phyloP scores from a whole-genome alignment of 1,140 invertebrate genomes.

The Coenobita brevimanus region DNA sequence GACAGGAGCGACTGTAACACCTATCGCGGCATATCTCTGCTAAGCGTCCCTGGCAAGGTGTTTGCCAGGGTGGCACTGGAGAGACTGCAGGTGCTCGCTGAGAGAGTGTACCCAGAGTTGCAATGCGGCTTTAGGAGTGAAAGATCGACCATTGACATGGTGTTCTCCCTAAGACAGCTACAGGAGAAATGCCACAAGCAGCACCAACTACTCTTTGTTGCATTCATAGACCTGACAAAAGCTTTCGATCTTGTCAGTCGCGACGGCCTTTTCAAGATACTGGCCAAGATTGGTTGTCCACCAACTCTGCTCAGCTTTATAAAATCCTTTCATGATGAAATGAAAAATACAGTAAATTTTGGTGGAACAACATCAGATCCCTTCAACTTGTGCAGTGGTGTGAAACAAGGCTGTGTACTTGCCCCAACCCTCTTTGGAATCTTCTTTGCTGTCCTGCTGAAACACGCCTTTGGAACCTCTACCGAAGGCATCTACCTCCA shows the following conservation, averaged over 20 bases:
- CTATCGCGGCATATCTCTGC: conserved; percentile 27
- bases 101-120: background rate
- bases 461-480: background rate
- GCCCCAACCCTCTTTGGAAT: background rate
- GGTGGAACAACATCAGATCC: background rate
- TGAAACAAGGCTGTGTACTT: conserved; percentile 17
- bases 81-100: conserved; percentile 10
- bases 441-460: background rate
- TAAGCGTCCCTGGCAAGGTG: conserved; percentile 24
- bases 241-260: background rate
- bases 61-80: conserved; percentile 12
- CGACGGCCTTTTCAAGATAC: background rate
- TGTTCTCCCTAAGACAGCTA: background rate
- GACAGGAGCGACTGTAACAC: conserved; percentile 47
- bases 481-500: background rate
- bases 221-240: conserved; percentile 16
- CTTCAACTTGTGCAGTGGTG: background rate
- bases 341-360: background rate
- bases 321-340: conserved; percentile 5
- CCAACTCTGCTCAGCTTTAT: background rate
- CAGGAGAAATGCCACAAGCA: background rate
- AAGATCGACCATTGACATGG: background rate
- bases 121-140: conserved; percentile 10
- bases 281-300: no score
- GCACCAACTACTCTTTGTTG: background rate